Evolutionary conservation across 2,113 vertebrate species (phyloP), one percentile per base, ranked within the genome.

Genomic region (Pseudois nayaur): DNA sequence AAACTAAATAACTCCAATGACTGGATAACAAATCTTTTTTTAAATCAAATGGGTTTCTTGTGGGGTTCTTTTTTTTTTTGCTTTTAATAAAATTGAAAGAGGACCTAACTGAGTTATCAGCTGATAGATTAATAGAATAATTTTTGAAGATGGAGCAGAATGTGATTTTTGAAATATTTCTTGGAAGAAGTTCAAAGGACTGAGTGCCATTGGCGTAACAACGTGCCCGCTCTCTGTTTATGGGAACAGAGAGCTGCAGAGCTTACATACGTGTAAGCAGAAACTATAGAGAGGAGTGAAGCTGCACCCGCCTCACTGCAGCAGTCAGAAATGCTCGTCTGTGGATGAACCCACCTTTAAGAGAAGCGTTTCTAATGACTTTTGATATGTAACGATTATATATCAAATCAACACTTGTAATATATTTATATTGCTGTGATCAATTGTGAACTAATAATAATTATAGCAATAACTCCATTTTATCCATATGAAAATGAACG

Each of bases 81-180:
- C 31, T 96, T 93, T 94, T 95, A 84, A 96, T 84, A 91, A 94
- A 95, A 92, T 74, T 89, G 43, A 95, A 94, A 36, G 87, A 84
- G 45, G 60, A 52, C 36, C 64, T 91, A 79, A 95, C 55, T 90
- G 79, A 93, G 45, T 79, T 84, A 54, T 94, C 79, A 71, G 64
- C 52, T 85, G 89, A 90, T 50, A 92, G 57, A 76, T 87, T 95
- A 94, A 76, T 91, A 79, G 84, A 96, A 87, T 92, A 92, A 88
- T 93, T 89, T 97, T 91, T 59, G 33, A 94, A 95, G 57, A 87
- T 91, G 62, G 74, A 96, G 94, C 94, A 84, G 52, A 78, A 31
- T 50, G 62, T 64, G 57, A 87, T 92, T 94, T 94, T 60, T 43
- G 45, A 62, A 87, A 25, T 92, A 71, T n/a, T 33, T 84, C 25